Evolutionary conservation across 2,888 invertebrate genomes (phyloP), one percentile per base, ranked within the genome.

Genomic region (Leucophenga montana): DNA sequence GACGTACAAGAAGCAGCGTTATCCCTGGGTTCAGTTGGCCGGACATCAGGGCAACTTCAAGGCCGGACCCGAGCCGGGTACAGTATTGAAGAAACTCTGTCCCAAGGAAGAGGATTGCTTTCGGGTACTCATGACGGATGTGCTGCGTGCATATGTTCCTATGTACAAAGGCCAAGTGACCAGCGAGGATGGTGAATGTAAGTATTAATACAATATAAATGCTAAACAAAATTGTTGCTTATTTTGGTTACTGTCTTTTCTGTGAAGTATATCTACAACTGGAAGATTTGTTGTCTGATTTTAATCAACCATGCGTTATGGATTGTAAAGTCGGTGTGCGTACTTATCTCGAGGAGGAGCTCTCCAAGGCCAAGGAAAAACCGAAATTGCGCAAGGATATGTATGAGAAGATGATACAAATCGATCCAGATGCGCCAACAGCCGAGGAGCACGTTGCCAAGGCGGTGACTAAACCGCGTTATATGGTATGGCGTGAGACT

Each of bases 331-430:
- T 98, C 78, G 98, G 98, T 44, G 95, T 97, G 39, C 91, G 98
- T 81, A 98, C 98, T 0, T 98, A 98, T 88, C 79, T 98, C 73
- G 98, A 98, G 88, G 97, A 97, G 83, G 98, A 98, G 88, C 90
- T 98, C 9, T 95, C 95, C 20, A 98, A 97, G 89, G 97, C 97
- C 11, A 95, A 97, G 87, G 96, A 97, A 87, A 97, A 97, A 89
- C 97, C 97, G 20, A 97, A 96, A 87, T 89, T 96, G 75, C 91
- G 95, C 90, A 95, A 96, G 91, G 97, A 98, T 87, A 97, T 98
- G 97, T 98, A 97, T 86, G 96, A 97, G 82, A 98, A 98, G 90
- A 98, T 98, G 97, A 94, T 97, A 74, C 96, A 97, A 87, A 95
- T 97, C 62, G 97, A 97, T 88, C 93, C 94, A 1, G 91, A 90